A percentile compares a stretch with the other conserved stretches of the same genome.
These are phyloP conservation scores for Toxotes lorentzi DNA, from an alignment of 2,797 vertebrate genomes.

Conservation along the genomic window DNA sequence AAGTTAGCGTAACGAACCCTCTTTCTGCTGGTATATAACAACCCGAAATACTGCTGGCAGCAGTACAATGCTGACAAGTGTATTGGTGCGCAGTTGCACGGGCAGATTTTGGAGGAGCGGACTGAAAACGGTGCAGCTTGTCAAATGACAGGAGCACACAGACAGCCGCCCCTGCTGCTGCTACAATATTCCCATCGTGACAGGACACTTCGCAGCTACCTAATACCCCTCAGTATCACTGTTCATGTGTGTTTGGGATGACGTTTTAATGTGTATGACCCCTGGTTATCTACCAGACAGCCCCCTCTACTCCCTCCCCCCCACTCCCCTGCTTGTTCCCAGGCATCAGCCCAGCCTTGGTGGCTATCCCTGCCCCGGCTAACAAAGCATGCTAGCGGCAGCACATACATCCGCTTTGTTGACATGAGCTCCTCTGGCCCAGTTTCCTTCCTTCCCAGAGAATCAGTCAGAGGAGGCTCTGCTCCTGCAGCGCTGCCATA, in stretches of 20 bases:
- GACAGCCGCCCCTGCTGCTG: constrained; percentile 47
- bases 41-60: not conserved
- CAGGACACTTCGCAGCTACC: constrained; percentile 37
- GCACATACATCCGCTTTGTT: constrained; percentile 83
- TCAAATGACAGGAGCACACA: constrained; percentile 60
- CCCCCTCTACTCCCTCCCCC: too few relatives aligned
- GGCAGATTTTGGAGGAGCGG: constrained; percentile 17
- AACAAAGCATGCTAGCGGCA: constrained; percentile 81
- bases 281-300: not conserved
- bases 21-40: not conserved
- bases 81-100: constrained; percentile 3
- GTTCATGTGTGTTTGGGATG: not conserved
- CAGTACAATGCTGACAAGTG: not conserved
- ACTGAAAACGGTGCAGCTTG: constrained; percentile 39
- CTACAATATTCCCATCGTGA: constrained; percentile 58
- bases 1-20: constrained; percentile 38
- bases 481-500: constrained; percentile 32
- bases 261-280: not conserved
- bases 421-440: constrained; percentile 78
- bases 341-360: constrained; percentile 57
- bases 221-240: not conserved
- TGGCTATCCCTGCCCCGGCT: constrained; percentile 67
- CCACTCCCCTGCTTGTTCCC: not conserved
- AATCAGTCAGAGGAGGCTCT: constrained; percentile 23
- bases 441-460: constrained; percentile 62